These are phyloP conservation scores for Cygnus buccinator DNA, from an alignment of 2,113 vertebrate species.

Conservation along the genomic window DNA sequence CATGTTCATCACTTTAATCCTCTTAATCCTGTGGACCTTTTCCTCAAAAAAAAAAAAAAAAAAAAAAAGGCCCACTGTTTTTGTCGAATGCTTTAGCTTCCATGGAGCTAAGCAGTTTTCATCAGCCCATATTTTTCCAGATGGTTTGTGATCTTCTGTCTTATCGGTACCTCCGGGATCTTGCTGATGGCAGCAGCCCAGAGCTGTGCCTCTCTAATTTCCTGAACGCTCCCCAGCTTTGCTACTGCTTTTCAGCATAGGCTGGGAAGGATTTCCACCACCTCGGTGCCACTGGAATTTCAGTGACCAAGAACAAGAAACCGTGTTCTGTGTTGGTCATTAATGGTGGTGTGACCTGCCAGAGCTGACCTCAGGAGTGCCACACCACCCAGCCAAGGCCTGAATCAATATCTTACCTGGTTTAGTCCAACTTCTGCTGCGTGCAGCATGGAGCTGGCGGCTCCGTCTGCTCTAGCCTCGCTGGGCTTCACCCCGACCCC, in stretches of 20 bases:
- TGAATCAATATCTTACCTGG: not conserved
- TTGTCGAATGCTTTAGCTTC: not conserved
- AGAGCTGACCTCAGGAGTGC: not conserved
- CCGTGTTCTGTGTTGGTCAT: not conserved
- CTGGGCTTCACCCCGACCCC: not conserved
- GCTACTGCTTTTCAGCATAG: not conserved
- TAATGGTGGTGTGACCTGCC: too few relatives aligned
- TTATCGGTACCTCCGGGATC: not conserved
- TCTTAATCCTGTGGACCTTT: not conserved
- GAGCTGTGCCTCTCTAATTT: not conserved
- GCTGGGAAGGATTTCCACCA: not conserved
- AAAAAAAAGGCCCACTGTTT: not conserved
- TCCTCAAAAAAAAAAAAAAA: not conserved
- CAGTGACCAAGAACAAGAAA: not conserved
- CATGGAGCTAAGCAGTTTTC: not conserved
- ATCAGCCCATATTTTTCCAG: not conserved
- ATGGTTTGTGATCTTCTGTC: not conserved
- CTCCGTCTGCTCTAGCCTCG: not conserved
- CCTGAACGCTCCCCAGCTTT: not conserved
- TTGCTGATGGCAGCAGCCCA: not conserved
- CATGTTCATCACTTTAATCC: not conserved
- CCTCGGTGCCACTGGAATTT: not conserved
- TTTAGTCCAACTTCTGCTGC: fast-evolving
- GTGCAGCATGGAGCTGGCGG: not conserved
- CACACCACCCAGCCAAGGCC: too few relatives aligned